Evolutionary conservation across 2,888 invertebrate genomes (phyloP).

Genomic region (Spilarctia lutea): DNA sequence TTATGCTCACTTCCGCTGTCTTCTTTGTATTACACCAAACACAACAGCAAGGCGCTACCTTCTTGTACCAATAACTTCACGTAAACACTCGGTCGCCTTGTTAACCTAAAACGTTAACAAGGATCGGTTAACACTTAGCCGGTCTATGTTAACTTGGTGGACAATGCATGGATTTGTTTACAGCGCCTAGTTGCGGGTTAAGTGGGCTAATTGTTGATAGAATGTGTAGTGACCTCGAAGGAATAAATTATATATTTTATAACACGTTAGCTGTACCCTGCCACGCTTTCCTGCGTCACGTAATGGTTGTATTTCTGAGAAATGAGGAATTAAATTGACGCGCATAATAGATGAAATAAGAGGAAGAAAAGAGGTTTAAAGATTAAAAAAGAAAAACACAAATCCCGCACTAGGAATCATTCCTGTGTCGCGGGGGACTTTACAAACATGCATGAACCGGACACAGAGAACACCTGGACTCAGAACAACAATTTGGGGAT

Average conservation of each 20-base stretch:
- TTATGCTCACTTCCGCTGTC: slow-evolving; percentile 5
- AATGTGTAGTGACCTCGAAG: slow-evolving; percentile 64
- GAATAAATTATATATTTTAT: slow-evolving; percentile 4
- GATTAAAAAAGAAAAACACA: no score
- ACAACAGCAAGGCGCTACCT: slow-evolving; percentile 64
- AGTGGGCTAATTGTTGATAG: slow-evolving; percentile 82
- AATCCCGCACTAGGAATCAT: no score
- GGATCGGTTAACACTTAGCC: slow-evolving; percentile 83
- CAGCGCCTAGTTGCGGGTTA: slow-evolving; percentile 81
- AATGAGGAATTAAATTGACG: no score
- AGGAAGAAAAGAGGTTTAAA: no score
- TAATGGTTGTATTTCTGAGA: no score
- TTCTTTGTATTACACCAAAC: slow-evolving; percentile 36
- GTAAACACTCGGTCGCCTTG: slow-evolving; percentile 78
- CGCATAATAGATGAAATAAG: no score
- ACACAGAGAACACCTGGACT: no score
- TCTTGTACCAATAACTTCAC: slow-evolving; percentile 67
- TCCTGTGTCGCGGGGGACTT: no score
- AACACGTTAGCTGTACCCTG: neutral
- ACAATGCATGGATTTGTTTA: slow-evolving; percentile 82
- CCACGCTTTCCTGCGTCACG: no score
- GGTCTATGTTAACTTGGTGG: slow-evolving; percentile 72
- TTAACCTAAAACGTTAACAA: slow-evolving; percentile 84
- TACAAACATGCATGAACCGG: no score
- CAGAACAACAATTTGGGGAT: no score